Conservation (phyloP, 2,797 vertebrate species). For the Chrysocyon brachyurus region DNA sequence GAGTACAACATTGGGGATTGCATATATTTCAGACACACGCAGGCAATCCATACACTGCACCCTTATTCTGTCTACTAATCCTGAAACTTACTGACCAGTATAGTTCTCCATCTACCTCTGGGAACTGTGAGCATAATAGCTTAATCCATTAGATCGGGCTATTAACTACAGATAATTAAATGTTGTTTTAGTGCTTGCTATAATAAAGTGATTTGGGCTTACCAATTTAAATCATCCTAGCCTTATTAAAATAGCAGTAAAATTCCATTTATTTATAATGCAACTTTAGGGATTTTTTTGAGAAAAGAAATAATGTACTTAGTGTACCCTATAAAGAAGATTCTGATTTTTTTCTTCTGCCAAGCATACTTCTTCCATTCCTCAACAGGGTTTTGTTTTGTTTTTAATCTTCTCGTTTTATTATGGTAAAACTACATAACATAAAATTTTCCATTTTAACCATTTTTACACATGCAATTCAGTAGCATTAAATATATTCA, state of each 20-base stretch:
- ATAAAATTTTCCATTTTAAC: background rate
- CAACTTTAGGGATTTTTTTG: conserved; percentile 12
- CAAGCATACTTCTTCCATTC: background rate
- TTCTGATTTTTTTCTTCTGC: background rate
- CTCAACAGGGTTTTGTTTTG: background rate
- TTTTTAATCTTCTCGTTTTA: background rate
- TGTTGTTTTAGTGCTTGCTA: conserved; percentile 17
- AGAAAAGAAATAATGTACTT: background rate
- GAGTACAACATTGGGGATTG: background rate
- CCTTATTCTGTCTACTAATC: background rate
- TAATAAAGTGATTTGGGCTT: conserved; percentile 52
- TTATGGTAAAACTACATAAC: background rate
- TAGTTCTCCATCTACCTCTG: background rate
- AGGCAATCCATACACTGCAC: no score
- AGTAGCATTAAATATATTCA: background rate
- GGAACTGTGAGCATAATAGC: background rate
- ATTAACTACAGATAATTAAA: conserved; percentile 69
- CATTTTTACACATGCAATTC: background rate
- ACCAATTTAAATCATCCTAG: conserved; percentile 55
- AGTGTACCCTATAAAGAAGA: background rate
- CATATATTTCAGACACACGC: background rate
- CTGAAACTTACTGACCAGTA: background rate
- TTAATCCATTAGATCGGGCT: conserved; percentile 10
- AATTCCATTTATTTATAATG: conserved; percentile 12
- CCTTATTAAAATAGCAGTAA: conserved; percentile 55